Evolutionary conservation across 2,113 vertebrate genomes (phyloP).

Genomic region (Helogale parvula): DNA sequence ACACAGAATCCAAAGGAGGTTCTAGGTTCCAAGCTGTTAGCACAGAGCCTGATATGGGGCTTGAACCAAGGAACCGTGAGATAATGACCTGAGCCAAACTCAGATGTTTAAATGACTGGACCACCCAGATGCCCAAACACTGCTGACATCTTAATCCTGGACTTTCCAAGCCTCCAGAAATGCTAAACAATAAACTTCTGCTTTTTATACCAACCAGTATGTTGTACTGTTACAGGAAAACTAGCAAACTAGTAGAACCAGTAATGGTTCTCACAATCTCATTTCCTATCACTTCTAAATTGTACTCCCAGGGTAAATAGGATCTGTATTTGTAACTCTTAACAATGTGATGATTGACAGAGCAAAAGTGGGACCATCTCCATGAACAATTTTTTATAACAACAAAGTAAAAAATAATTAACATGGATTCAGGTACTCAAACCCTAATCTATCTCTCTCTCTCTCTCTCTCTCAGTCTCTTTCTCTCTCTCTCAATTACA

Average conservation of each 20-base stretch:
- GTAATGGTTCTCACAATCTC: not conserved
- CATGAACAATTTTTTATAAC: not conserved
- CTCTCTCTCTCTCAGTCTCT: no score
- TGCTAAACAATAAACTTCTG: not conserved
- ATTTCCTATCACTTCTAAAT: not conserved
- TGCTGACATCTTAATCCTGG: not conserved
- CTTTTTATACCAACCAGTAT: not conserved
- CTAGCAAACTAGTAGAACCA: not conserved
- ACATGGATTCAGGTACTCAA: not conserved
- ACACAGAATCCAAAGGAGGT: no score
- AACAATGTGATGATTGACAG: not conserved
- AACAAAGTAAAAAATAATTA: slow-evolving; percentile 6
- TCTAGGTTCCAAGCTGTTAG: no score
- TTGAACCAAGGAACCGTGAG: no score
- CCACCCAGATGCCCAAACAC: no score
- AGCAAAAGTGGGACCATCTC: not conserved
- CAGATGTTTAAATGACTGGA: no score
- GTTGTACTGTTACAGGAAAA: not conserved
- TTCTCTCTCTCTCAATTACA: not conserved
- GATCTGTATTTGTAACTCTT: not conserved
- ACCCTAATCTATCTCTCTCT: not conserved
- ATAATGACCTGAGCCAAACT: no score
- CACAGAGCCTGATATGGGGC: no score
- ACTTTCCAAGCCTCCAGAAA: not conserved
- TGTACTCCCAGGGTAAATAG: not conserved